phyloP scores from a whole-genome alignment of 2,888 invertebrate species.

The Melinopterus prodromus region DNA sequence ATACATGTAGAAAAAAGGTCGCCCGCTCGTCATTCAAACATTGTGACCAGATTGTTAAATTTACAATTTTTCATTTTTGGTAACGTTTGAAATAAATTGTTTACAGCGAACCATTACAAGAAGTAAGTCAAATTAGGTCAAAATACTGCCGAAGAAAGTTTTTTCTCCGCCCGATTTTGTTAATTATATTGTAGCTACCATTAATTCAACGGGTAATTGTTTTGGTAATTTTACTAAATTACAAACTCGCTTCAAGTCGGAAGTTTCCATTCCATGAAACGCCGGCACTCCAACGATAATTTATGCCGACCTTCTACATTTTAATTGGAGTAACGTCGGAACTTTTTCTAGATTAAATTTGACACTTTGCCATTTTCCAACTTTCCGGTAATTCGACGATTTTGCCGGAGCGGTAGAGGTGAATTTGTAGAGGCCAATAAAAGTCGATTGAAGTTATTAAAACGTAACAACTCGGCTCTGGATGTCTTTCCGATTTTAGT shows the following conservation, averaged over 20 bases:
- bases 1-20: no score
- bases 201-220: no score
- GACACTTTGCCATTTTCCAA: not conserved
- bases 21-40: no score
- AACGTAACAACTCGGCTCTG: not conserved
- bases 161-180: no score
- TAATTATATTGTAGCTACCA: no score
- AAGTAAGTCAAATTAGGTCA: no score
- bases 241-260: not conserved
- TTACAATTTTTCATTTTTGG: no score
- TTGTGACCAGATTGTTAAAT: no score
- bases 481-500: not conserved
- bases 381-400: not conserved
- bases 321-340: not conserved
- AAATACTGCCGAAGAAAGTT: no score
- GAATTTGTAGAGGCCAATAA: not conserved
- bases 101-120: no score
- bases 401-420: not conserved
- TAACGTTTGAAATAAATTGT: no score
- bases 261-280: not conserved
- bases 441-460: not conserved
- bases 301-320: not conserved
- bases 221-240: not conserved
- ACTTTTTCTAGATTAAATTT: not conserved
- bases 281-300: not conserved